A percentile compares a stretch with the other conserved stretches of the same genome.
Conservation (phyloP, 2,113 vertebrate genomes). For the Misgurnus mizolepis region DNA sequence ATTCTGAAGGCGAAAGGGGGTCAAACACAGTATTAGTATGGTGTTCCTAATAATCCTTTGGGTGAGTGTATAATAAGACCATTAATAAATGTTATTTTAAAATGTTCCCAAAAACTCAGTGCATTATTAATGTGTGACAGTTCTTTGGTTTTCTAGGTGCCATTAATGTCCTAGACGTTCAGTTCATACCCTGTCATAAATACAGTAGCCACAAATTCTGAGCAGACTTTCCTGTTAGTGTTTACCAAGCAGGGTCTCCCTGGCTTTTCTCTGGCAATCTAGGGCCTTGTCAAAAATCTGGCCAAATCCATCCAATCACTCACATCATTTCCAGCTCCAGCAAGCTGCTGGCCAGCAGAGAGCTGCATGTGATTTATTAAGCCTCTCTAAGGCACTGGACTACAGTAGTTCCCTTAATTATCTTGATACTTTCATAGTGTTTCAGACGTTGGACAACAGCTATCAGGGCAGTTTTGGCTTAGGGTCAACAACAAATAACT, state of each 20-base stretch:
- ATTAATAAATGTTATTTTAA: neutral
- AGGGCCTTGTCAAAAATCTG: constrained; percentile 64
- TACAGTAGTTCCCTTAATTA: constrained; percentile 34
- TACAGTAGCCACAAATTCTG: constrained; percentile 58
- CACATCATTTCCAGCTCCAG: constrained; percentile 49
- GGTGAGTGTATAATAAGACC: neutral
- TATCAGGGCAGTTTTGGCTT: constrained; percentile 77
- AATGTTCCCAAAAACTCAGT: neutral
- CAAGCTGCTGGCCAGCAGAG: constrained; percentile 50
- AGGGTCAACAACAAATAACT: constrained; percentile 76
- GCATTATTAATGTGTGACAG: neutral
- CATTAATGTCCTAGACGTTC: constrained; percentile 19
- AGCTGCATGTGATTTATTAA: constrained; percentile 42
- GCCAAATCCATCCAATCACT: constrained; percentile 60
- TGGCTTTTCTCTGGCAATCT: constrained; percentile 64
- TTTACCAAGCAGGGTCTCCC: constrained; percentile 68
- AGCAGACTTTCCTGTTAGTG: constrained; percentile 59
- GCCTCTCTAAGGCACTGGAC: constrained; percentile 21
- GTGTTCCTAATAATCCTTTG: too few species aligned
- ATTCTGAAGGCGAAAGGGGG: too few species aligned
- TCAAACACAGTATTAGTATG: too few species aligned
- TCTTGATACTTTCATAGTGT: constrained; percentile 18
- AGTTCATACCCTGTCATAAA: constrained; percentile 46
- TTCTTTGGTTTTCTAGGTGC: neutral
- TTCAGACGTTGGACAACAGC: constrained; percentile 52